Base-by-base conservation (phyloP, 2,888 invertebrate species). In the Lycocerus yunnanus region DNA sequence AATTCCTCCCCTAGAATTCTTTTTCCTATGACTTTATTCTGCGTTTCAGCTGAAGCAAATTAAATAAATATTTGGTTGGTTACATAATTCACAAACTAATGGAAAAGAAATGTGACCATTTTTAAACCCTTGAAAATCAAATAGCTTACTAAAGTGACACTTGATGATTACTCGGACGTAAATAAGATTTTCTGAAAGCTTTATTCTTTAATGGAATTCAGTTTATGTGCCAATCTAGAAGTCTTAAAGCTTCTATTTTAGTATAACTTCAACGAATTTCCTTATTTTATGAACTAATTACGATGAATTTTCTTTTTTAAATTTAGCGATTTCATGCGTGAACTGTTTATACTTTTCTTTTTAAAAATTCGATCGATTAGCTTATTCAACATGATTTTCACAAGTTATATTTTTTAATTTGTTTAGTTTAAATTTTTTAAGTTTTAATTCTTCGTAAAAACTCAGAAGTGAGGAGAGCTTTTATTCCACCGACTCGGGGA, bases 31-130 rank as follows among this genome's bases (percentile, higher is more conserved):
- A 43, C n/a, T n/a, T 43, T 43, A n/a, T n/a, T 43, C 43, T 43
- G 43, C 43, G n/a, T 43, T 43, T 43, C 43, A n/a, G 43, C n/a
- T n/a, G 6, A 43, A 43, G n/a, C n/a, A 43, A 43, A 43, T 63
- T 63, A 16, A 63, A 20, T 18, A 18, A 18, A 18, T 63, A 63
- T 71, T 66, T 66, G 15, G 59, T 59, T 58, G 81, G 79, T 81
- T 83, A 82, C 80, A 83, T 83, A 82, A 83, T 83, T 83, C 81
- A 83, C 78, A 75, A 78, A 75, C 80, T 83, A 83, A 84, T 83
- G 83, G 83, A 83, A 84, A 83, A 84, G 82, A 83, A 80, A 77
- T 78, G 77, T 75, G 80, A 78, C 77, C 75, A 73, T 78, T 74
- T 76, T 76, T 69, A 76, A 76, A 59, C 59, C 68, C 43, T 66